Conservation (phyloP, 2,113 vertebrate genomes). For the Ploceus nigricollis region DNA sequence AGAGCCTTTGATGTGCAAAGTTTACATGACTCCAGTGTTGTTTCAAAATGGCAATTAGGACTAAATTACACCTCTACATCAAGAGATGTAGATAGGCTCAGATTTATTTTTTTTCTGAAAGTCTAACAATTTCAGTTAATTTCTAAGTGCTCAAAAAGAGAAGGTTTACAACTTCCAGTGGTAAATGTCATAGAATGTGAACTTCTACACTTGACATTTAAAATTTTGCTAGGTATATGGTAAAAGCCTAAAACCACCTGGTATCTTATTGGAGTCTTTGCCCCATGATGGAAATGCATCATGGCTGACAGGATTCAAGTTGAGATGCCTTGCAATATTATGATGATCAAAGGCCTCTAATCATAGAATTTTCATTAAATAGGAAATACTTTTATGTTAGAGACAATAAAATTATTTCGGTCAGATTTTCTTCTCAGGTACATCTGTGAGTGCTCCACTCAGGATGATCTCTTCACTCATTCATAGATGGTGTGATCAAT, state of each 20-base stretch:
- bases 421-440: background rate
- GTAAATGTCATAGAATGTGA: background rate
- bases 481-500: background rate
- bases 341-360: background rate
- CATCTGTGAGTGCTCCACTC: background rate
- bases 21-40: background rate
- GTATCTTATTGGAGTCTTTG: background rate
- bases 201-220: background rate
- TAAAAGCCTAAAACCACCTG: background rate
- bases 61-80: background rate
- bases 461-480: background rate
- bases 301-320: background rate
- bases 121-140: background rate
- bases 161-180: background rate
- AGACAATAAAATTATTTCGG: background rate
- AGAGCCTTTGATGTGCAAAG: background rate
- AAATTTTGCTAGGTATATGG: background rate
- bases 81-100: background rate
- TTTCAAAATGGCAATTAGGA: background rate
- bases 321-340: background rate
- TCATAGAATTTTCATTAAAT: background rate
- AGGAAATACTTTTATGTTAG: background rate
- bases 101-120: background rate
- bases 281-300: background rate
- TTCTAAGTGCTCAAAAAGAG: background rate